Base-by-base conservation (phyloP, 1,140 invertebrate species). In the Lepidurus apus region DNA sequence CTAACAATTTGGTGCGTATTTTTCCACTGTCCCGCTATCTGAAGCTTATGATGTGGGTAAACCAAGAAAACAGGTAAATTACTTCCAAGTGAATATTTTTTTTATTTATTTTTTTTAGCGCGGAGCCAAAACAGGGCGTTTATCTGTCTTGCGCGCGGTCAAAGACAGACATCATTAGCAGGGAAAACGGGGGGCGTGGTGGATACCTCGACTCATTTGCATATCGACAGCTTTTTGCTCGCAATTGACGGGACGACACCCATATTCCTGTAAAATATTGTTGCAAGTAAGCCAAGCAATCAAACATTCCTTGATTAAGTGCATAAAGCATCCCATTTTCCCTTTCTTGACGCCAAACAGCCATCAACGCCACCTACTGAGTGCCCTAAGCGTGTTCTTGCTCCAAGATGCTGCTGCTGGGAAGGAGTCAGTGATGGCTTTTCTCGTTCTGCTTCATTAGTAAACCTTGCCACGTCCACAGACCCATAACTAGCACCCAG, bases 121-220 rank as follows among this genome's bases (percentile, higher is more conserved):
- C 53, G 53, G 53, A 65, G 53, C 53, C 53, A 65, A 65, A 21
- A 65, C 53, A 65, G 53, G 53, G 53, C 53, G 53, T 65, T 65
- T 65, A 65, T 65, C 53, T 65, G 53, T 65, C 53, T 65, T 65
- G 53, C 53, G 53, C 53, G 53, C 21, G 53, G 53, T 65, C 53
- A 65, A 65, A 65, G 53, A 65, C 53, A 65, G 53, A 65, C 53
- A 65, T 65, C 53, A 65, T 65, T 65, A 65, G 53, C 13, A 65
- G 53, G 53, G 21, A 65, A 65, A 65, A 65, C 53, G 53, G 53
- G 53, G 53, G 53, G 53, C 53, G 53, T 65, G 53, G 53, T 65
- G 53, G 53, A 65, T 65, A 65, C 9, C 53, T 65, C 53, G 53
- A 21, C 21, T 21, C n/a, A 65, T 65, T 65, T 65, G 53, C 53